Percentiles rank a stretch among this genome's conserved stretches.
These are phyloP conservation scores for Trachelus iudaicus DNA, from an alignment of 2,888 invertebrate species.

Conservation along the genomic window DNA sequence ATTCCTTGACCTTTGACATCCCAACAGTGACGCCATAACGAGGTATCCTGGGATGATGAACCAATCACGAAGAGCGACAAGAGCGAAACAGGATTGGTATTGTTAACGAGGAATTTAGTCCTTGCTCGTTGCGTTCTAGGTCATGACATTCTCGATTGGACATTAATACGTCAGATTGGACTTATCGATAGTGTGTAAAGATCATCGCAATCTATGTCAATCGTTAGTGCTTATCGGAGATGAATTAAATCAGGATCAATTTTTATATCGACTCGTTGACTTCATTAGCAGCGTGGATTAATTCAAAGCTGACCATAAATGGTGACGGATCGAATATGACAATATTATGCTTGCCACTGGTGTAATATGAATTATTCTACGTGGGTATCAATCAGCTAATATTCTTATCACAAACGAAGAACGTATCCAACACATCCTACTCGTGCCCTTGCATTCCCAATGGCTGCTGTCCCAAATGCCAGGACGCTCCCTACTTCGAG, in stretches of 20 bases:
- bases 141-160: neutral
- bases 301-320: neutral
- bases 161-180: neutral
- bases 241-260: neutral
- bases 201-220: neutral
- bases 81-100: neutral
- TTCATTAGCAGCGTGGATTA: neutral
- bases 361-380: neutral
- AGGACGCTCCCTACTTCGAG: constrained; percentile 40
- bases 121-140: neutral
- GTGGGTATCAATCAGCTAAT: neutral
- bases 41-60: neutral
- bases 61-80: neutral
- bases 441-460: constrained; percentile 49
- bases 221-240: neutral
- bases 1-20: neutral
- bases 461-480: constrained; percentile 45
- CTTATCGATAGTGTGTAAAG: neutral
- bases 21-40: neutral
- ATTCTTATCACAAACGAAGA: neutral
- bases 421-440: constrained; percentile 19
- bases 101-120: neutral
- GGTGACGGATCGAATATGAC: neutral
- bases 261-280: neutral
- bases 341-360: neutral